Percentiles rank a stretch among this genome's conserved stretches.
Evolutionary conservation across 2,113 vertebrate species (phyloP).

Genomic region (Oenanthe oenanthe): DNA sequence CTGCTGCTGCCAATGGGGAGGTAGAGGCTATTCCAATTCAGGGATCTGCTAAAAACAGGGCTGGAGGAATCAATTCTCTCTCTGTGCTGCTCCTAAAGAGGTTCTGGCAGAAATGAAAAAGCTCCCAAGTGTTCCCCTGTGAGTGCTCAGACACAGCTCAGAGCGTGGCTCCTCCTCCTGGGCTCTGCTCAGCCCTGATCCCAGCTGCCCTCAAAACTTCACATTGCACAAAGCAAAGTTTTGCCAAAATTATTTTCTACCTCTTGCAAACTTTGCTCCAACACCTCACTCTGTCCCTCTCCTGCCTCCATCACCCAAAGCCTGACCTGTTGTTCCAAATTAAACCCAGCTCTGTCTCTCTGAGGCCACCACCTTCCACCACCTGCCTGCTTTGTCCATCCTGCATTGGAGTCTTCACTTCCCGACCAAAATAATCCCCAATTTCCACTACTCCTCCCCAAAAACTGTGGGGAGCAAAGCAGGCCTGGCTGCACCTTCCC

Average conservation of each 20-base stretch:
- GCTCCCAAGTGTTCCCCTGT: constrained; percentile 34
- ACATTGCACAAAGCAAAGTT: background rate
- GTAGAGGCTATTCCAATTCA: background rate
- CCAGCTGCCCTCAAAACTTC: background rate
- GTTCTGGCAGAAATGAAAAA: constrained; percentile 33
- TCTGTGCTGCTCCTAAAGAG: constrained; percentile 1
- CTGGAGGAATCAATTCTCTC: background rate
- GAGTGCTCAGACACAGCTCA: background rate
- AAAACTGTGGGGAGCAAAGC: constrained; percentile 27
- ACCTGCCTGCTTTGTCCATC: constrained; percentile 45
- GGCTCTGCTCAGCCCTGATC: background rate
- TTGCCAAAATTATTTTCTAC: background rate
- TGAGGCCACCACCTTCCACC: constrained; percentile 69
- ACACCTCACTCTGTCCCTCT: background rate
- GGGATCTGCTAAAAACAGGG: background rate
- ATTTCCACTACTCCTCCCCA: constrained; percentile 47
- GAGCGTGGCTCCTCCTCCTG: constrained; percentile 5
- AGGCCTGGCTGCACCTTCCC: constrained; percentile 50
- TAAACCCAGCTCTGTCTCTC: constrained; percentile 3
- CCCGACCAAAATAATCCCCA: constrained; percentile 68
- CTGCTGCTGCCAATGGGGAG: constrained; percentile 8
- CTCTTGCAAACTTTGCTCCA: background rate
- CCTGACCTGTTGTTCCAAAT: background rate
- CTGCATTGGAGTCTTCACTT: constrained; percentile 38
- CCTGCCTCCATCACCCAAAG: background rate